phyloP scores from a whole-genome alignment of 2,797 vertebrate species.

The Catostomus latipinnis region DNA sequence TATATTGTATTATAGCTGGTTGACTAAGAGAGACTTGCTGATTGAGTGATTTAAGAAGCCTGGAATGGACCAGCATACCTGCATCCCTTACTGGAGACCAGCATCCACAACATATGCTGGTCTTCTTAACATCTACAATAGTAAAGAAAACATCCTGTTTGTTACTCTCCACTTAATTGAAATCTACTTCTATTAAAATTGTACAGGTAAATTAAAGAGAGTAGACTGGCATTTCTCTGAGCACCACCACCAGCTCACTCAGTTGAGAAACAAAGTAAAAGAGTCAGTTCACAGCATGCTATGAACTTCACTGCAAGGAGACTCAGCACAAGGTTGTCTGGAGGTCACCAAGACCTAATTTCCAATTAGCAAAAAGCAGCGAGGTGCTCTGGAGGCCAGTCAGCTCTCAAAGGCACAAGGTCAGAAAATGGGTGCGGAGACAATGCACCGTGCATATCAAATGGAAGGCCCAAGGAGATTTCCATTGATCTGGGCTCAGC shows the following conservation, averaged over 20 bases:
- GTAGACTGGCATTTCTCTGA: not conserved
- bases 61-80: no score
- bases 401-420: conserved; percentile 61
- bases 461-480: conserved; percentile 69
- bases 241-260: not conserved
- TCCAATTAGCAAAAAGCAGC: conserved; percentile 54
- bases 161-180: no score
- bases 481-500: conserved; percentile 67
- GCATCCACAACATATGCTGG: no score
- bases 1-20: no score
- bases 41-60: no score
- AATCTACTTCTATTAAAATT: no score
- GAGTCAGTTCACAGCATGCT: not conserved
- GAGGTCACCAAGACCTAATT: conserved; percentile 51
- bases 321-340: conserved; percentile 39
- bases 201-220: no score
- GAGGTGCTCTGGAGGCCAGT: conserved; percentile 33
- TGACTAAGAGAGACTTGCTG: no score
- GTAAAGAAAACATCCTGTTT: no score
- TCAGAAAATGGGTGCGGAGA: conserved; percentile 59
- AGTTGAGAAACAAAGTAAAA: not conserved
- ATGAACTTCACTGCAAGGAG: not conserved
- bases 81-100: no score
- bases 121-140: no score
- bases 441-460: conserved; percentile 69